Evolutionary conservation across 1,140 invertebrate species (phyloP), one percentile per base, ranked within the genome.

Genomic region (Brachionus koreanus): DNA sequence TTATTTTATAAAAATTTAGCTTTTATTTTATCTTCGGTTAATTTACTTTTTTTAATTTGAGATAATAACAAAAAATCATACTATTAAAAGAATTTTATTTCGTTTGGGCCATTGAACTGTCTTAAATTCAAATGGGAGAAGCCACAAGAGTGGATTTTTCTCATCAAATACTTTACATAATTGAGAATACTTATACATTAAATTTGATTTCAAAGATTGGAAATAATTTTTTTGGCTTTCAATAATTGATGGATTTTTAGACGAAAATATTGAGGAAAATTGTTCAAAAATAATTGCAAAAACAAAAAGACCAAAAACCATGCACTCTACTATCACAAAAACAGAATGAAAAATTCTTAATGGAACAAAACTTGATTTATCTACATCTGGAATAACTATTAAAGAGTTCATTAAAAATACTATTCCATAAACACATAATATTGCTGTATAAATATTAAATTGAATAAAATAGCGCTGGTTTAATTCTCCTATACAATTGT

Each of bases 391-490:
- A 74, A 46, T 43, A 4, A 74, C n/a, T 23, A 74, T 46, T 7
- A 74, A 39, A 49, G 69, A 74, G 10, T 16, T 29, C 69, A 74
- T 74, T 10, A 46, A 43, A 74, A 74, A 74, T 4, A 43, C 12
- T 5, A 74, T 74, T 9, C 39, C 69, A 46, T 74, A 74, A 29
- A 74, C 29, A 10, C 69, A 74, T 43, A 74, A 74, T n/a, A 74
- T 33, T 74, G n/a, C 39, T 74, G 69, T 74, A 43, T 74, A 74
- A 74, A 74, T 46, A 74, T 46, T 74, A 49, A 74, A 74, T 74
- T 74, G 69, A 46, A 74, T 74, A 74, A 74, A 74, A 74, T 74
- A 74, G 5, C 43, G 39, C 25, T 74, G 69, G 46, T 74, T 74
- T 25, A 25, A 12, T 74, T 74, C 69, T 19, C 69, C 69, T 7